These are phyloP conservation scores for Nestor notabilis DNA, from an alignment of 2,113 vertebrate genomes.

Conservation along the genomic window DNA sequence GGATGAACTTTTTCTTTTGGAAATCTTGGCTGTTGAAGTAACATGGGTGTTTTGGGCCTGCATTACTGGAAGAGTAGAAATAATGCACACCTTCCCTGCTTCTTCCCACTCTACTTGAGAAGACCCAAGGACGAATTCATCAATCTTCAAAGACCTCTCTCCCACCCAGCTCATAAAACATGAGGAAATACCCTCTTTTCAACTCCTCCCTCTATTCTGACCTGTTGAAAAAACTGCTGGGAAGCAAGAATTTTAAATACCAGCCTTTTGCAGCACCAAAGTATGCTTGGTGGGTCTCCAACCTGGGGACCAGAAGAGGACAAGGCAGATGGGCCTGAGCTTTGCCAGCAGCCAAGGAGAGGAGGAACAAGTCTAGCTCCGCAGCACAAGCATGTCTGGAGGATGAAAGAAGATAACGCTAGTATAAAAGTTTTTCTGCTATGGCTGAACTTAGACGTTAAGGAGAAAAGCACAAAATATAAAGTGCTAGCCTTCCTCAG, in stretches of 20 bases:
- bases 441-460: neutral
- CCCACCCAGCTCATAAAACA: neutral
- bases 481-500: neutral
- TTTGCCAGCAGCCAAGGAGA: neutral
- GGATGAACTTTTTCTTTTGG: neutral
- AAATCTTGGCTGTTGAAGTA: neutral
- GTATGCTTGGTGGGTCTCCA: neutral
- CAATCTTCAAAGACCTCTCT: neutral
- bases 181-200: neutral
- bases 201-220: neutral
- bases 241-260: neutral
- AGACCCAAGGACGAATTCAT: neutral
- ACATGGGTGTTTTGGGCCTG: neutral
- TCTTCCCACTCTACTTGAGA: neutral
- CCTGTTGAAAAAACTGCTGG: neutral
- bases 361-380: neutral
- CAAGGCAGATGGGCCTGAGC: neutral
- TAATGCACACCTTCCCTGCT: neutral
- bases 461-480: neutral
- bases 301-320: neutral
- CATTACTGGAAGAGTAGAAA: neutral
- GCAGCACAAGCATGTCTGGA: neutral
- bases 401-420: neutral
- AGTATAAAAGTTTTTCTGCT: neutral
- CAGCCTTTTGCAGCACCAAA: neutral